A percentile compares a stretch with the other conserved stretches of the same genome.
Conservation (phyloP, 2,113 vertebrate species). For the Phalacrocorax brasilianus region DNA sequence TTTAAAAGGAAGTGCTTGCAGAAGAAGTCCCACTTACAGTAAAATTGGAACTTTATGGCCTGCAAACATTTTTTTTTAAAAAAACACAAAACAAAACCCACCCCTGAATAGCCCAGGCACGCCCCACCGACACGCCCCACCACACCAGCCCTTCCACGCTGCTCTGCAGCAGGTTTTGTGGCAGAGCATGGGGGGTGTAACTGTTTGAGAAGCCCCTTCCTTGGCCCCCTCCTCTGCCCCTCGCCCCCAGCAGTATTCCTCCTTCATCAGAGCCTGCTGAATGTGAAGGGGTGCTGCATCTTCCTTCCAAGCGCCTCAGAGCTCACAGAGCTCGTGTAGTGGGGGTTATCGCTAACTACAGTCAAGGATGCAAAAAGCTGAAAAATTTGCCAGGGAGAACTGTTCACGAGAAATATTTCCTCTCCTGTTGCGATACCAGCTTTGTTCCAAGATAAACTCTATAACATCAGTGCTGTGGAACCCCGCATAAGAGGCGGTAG, state of each 20-base stretch:
- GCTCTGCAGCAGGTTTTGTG: background rate
- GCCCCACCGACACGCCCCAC: too few relatives aligned
- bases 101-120: background rate
- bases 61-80: background rate
- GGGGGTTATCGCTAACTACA: background rate
- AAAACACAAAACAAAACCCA: too few relatives aligned
- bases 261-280: background rate
- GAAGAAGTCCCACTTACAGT: background rate
- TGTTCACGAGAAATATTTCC: background rate
- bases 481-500: background rate
- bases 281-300: fast-evolving
- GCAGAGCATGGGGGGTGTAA: fast-evolving
- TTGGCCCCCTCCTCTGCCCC: background rate
- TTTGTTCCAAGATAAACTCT: background rate
- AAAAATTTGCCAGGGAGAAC: too few relatives aligned
- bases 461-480: background rate
- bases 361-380: background rate
- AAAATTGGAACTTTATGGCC: background rate
- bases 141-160: fast-evolving
- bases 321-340: background rate
- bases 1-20: background rate
- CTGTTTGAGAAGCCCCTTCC: background rate
- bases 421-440: background rate
- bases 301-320: background rate
- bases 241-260: too few relatives aligned